A percentile compares a stretch with the other conserved stretches of the same genome.
Conservation (phyloP, 2,113 vertebrate genomes). For the Nothobranchius furzeri region DNA sequence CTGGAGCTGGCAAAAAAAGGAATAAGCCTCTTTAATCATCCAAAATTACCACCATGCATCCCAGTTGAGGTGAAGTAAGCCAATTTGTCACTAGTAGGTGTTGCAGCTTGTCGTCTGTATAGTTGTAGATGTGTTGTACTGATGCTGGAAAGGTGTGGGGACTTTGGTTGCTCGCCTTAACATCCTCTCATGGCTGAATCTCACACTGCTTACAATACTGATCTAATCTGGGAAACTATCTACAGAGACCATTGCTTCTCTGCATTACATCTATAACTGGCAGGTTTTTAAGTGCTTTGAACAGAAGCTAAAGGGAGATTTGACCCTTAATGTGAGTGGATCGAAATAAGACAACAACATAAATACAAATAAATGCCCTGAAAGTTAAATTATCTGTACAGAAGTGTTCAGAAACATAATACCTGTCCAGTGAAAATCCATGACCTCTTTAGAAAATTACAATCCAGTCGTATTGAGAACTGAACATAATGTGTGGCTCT, state of each 20-base stretch:
- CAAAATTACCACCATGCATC: constrained; percentile 58
- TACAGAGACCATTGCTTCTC: constrained; percentile 24
- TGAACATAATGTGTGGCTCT: too few species aligned
- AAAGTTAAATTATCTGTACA: too few species aligned
- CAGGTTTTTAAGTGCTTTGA: constrained; percentile 20
- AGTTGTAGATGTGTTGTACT: constrained; percentile 42
- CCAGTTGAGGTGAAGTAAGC: constrained; percentile 45
- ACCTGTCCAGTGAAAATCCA: too few species aligned
- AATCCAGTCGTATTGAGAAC: too few species aligned
- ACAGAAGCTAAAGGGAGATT: constrained; percentile 32
- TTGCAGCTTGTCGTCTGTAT: constrained; percentile 27
- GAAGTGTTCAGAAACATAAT: too few species aligned
- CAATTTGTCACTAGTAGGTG: constrained; percentile 43
- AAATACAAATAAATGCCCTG: background rate
- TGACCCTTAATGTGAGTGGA: constrained; percentile 30
- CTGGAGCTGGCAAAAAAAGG: constrained; percentile 46
- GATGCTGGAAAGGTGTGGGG: constrained; percentile 20
- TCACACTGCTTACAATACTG: constrained; percentile 11
- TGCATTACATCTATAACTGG: constrained; percentile 32
- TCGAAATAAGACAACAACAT: constrained; percentile 3
- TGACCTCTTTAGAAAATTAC: too few species aligned
- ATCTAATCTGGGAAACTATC: constrained; percentile 43
- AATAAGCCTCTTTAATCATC: constrained; percentile 69
- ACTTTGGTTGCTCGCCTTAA: constrained; percentile 19
- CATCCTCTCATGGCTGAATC: constrained; percentile 23